Conservation (phyloP, 2,113 vertebrate genomes). For the Brachirus orientalis region DNA sequence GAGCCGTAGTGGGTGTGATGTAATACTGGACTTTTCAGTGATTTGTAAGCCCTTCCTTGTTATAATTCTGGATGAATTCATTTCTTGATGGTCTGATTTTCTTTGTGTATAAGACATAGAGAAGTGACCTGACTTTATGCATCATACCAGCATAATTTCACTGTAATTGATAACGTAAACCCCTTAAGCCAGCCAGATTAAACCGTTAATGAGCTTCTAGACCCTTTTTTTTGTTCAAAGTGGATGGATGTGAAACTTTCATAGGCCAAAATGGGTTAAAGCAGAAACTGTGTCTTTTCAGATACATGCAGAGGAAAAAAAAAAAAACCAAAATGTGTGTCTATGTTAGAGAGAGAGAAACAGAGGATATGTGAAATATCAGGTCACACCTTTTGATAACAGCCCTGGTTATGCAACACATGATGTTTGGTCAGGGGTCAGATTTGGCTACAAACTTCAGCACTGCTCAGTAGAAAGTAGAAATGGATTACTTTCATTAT, state of each 20-base stretch:
- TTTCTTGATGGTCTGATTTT: no score
- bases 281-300: constrained; percentile 31
- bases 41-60: not conserved
- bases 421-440: constrained; percentile 41
- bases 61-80: not conserved
- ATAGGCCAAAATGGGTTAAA: not conserved
- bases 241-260: not conserved
- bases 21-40: constrained; percentile 5
- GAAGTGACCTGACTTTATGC: no score
- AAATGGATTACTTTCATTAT: no score
- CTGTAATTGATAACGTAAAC: not conserved
- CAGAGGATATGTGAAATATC: constrained; percentile 58
- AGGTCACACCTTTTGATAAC: constrained; percentile 72
- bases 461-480: not conserved
- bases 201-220: constrained; percentile 19
- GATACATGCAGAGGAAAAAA: not conserved
- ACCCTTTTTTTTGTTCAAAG: not conserved
- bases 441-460: constrained; percentile 9
- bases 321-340: not conserved
- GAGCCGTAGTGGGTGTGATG: constrained; percentile 9
- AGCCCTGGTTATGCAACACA: constrained; percentile 49
- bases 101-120: no score
- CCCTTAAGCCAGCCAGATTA: not conserved
- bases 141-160: no score
- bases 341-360: constrained; percentile 1